These are phyloP conservation scores for Rhynchotus rufescens DNA, from an alignment of 2,797 vertebrate species.

Conservation along the genomic window DNA sequence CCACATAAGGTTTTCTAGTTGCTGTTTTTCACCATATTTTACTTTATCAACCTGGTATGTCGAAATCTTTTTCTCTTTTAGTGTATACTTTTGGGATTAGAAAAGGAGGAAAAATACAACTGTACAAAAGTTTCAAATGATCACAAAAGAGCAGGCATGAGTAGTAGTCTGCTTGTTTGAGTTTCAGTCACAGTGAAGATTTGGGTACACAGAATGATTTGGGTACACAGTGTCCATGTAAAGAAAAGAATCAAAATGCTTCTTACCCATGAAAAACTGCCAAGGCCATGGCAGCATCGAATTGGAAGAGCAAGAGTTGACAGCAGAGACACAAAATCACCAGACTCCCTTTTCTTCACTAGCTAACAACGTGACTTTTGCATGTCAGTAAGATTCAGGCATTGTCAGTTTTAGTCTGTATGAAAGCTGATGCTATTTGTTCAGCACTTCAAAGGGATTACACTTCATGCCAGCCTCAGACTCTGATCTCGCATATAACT, in stretches of 20 bases:
- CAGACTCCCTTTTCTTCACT: not conserved
- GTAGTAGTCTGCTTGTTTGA: not conserved
- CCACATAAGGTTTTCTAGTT: not conserved
- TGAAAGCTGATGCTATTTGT: slow-evolving; percentile 12
- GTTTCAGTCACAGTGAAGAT: not conserved
- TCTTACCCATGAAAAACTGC: not conserved
- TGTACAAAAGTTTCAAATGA: not conserved
- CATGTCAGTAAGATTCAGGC: not conserved
- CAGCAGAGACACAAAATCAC: not conserved
- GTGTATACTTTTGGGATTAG: not conserved
- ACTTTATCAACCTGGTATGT: not conserved
- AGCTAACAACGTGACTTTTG: not conserved
- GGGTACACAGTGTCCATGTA: not conserved
- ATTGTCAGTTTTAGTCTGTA: not conserved
- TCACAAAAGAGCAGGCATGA: not conserved
- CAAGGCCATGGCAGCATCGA: not conserved
- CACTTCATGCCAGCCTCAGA: not conserved
- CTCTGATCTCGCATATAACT: not conserved
- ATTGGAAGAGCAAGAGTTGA: not conserved
- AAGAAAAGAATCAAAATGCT: not conserved
- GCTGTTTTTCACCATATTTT: not conserved
- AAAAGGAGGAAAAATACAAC: not conserved
- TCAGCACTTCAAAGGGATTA: slow-evolving; percentile 35
- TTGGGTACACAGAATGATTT: not conserved
- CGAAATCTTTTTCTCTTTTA: not conserved